These are phyloP conservation scores for Aporophyla lueneburgensis DNA, from an alignment of 2,888 invertebrate genomes.

Conservation along the genomic window DNA sequence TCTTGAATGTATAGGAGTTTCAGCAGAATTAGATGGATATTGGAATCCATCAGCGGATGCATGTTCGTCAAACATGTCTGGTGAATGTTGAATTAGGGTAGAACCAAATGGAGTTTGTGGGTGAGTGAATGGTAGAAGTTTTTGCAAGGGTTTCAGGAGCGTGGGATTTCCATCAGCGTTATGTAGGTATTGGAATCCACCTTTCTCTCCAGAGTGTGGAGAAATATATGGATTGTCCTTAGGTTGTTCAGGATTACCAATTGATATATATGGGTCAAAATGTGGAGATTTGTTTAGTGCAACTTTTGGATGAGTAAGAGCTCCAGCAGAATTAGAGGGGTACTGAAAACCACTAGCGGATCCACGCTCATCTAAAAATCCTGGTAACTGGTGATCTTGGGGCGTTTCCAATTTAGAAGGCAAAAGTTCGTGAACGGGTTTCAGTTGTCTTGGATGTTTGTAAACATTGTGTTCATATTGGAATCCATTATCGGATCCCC, in stretches of 20 bases:
- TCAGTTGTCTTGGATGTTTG: constrained; percentile 2
- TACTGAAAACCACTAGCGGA: neutral
- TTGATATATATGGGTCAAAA: neutral
- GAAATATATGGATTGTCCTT: neutral
- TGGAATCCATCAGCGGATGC: neutral
- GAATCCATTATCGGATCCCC: neutral
- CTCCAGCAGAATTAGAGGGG: neutral
- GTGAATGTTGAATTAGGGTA: neutral
- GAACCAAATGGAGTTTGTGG: neutral
- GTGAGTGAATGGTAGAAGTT: neutral
- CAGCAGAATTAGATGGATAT: neutral
- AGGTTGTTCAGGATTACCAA: neutral
- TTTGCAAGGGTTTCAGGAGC: neutral
- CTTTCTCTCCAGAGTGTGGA: neutral
- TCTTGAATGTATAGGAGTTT: neutral
- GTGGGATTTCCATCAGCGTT: constrained; percentile 1
- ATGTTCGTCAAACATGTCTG: neutral
- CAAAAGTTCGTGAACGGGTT: neutral
- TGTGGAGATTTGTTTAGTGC: neutral
- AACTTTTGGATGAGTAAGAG: neutral
- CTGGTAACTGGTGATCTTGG: constrained; percentile 1
- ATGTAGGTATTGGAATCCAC: constrained; percentile 16
- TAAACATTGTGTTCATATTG: constrained; percentile 13
- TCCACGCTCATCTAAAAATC: constrained; percentile 9
- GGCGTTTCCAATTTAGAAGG: neutral